Conservation (phyloP, 37 sponge, comb jelly and placozoan genomes). For the Haliclona indistincta region DNA sequence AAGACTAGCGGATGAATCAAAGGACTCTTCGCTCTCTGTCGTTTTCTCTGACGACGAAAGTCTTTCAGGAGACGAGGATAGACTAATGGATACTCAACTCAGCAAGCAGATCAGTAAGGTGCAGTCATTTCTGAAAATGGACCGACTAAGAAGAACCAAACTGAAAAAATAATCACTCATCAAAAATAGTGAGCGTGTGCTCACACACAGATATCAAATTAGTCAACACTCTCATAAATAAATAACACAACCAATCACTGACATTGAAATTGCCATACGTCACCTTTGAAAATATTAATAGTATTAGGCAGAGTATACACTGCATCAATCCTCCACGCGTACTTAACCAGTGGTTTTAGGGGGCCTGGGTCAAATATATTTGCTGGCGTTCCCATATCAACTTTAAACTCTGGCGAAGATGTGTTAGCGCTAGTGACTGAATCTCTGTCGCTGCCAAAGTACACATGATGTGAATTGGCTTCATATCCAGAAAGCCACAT, state of each 20-base stretch:
- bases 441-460: background rate
- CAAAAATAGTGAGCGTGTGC: too few species aligned
- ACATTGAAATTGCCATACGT: conserved; percentile 10
- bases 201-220: too few species aligned
- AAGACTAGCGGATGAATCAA: too few species aligned
- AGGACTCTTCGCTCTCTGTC: too few species aligned
- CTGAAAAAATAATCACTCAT: background rate
- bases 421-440: background rate
- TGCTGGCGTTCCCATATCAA: background rate
- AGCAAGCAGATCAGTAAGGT: conserved; percentile 55
- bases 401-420: conserved; percentile 7
- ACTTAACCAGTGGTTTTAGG: background rate
- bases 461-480: conserved; percentile 13
- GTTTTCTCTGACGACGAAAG: conserved; percentile 6
- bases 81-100: conserved; percentile 33
- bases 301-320: background rate
- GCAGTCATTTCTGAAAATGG: conserved; percentile 50
- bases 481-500: conserved; percentile 40
- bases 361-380: conserved; percentile 10
- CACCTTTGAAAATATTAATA: background rate
- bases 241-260: too few species aligned
- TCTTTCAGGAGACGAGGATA: background rate
- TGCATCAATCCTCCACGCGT: conserved; percentile 9
- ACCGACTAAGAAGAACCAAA: conserved; percentile 47
- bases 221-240: too few species aligned